Evolutionary conservation across 1,140 invertebrate species (phyloP), one percentile per base, ranked within the genome.

Genomic region (Aphaenogaster rudis): DNA sequence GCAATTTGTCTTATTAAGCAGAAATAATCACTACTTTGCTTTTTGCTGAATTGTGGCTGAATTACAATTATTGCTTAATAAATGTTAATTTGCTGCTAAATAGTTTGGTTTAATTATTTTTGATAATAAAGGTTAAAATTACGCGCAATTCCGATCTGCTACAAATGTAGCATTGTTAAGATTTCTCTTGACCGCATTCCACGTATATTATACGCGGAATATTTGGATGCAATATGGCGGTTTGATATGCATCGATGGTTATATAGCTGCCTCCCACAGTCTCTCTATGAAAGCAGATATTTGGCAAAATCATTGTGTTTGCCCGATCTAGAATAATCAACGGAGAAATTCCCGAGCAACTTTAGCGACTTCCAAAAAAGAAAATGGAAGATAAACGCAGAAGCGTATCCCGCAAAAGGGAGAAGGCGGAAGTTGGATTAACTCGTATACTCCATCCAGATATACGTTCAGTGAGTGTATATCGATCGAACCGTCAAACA

Each of bases 331-430:
- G 48, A 28, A 69, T 57, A 36, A 54, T 21, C 9, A 36, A 13
- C 48, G 8, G 11, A 42, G 48, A 21, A 42, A 54, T 28, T 54
- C 39, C 28, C 8, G 50, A 69, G 5, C 2, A 33, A 33, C 48
- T 59, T 81, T n/a, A 17, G 50, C 15, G 21, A 69, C 7, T 39
- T 76, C n/a, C 7, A 17, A 7, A 36, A 81, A 80, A 71, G 39
- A 48, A 67, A 66, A 81, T 81, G 6, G 3, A 81, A 81, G 66
- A 81, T 21, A 81, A 81, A 81, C 21, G 64, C n/a, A 7, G 8
- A 13, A 45, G 28, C 7, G n/a, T 36, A 50, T 54, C 3, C 6
- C 8, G 9, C 1, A 28, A 9, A 66, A 63, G 36, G 36, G 6
- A 33, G 48, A 64, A 36, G 17, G 57, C 48, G 64, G 36, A 81